A percentile compares a stretch with the other conserved stretches of the same genome.
These are phyloP conservation scores for Micronycteris hirsuta DNA, from an alignment of 2,113 vertebrate species.

Conservation along the genomic window DNA sequence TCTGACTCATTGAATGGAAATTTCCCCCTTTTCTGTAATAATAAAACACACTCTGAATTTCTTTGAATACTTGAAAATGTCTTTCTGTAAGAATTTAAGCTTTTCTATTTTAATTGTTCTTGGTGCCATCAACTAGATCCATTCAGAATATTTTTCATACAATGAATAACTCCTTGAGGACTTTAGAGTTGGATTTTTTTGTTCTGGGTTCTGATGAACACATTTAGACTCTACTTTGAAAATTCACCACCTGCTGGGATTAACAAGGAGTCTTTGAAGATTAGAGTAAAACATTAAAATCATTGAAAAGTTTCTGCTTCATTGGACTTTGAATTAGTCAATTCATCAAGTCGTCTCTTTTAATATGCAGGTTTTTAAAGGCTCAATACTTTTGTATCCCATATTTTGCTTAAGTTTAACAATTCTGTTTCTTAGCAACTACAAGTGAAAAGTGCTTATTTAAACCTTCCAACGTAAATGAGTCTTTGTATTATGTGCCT, in stretches of 20 bases:
- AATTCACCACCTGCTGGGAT: constrained; percentile 28
- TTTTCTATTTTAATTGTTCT: constrained; percentile 45
- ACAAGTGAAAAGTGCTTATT: constrained; percentile 38
- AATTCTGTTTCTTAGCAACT: constrained; percentile 32
- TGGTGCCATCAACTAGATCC: constrained; percentile 21
- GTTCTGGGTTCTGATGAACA: constrained; percentile 1
- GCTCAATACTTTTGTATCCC: background rate
- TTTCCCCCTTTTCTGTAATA: background rate
- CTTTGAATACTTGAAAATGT: background rate
- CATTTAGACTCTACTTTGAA: constrained; percentile 42
- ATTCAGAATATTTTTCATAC: constrained; percentile 20
- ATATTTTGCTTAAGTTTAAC: constrained; percentile 32
- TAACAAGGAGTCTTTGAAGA: constrained; percentile 30
- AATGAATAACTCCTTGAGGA: constrained; percentile 3
- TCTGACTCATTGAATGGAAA: background rate
- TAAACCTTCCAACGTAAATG: constrained; percentile 15
- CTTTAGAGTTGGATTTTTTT: background rate
- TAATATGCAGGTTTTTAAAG: background rate
- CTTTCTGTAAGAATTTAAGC: background rate
- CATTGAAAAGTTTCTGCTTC: constrained; percentile 31
- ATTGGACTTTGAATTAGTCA: background rate
- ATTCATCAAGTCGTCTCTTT: background rate
- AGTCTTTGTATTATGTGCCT: background rate
- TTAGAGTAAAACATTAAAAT: constrained; percentile 13
- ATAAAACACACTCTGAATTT: constrained; percentile 21